These are phyloP conservation scores for Macrobrachium rosenbergii DNA, from an alignment of 1,140 invertebrate genomes.

Conservation along the genomic window DNA sequence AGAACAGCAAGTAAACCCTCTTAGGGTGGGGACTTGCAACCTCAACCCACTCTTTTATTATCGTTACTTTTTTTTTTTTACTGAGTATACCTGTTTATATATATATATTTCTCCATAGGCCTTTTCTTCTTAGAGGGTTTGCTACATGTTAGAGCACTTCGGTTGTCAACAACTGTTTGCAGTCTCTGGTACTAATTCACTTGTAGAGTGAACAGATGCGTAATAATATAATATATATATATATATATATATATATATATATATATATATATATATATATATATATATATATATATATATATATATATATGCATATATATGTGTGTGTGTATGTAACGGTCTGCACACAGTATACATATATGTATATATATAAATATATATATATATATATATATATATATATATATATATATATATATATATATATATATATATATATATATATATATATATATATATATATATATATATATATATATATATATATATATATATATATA, in stretches of 20 bases:
- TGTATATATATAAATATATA: background rate
- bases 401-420: background rate
- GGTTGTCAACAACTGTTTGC: too few species aligned
- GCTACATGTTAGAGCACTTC: too few species aligned
- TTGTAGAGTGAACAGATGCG: too few species aligned
- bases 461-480: background rate
- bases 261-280: constrained; percentile 17
- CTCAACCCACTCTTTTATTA: too few species aligned
- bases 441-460: constrained; percentile 16
- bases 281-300: constrained; percentile 13
- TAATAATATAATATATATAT: constrained; percentile 4
- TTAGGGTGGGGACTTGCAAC: too few species aligned
- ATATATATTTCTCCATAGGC: too few species aligned
- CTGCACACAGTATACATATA: constrained; percentile 1
- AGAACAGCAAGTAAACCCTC: too few species aligned
- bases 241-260: background rate
- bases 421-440: background rate
- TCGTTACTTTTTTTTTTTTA: too few species aligned
- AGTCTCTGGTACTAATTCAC: background rate
- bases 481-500: too few species aligned
- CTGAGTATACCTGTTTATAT: too few species aligned
- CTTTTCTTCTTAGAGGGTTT: too few species aligned
- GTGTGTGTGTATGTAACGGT: background rate
- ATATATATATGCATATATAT: constrained; percentile 1
- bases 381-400: constrained; percentile 1